Base-by-base conservation (phyloP, 2,797 vertebrate genomes). In the Heterohyrax brucei region DNA sequence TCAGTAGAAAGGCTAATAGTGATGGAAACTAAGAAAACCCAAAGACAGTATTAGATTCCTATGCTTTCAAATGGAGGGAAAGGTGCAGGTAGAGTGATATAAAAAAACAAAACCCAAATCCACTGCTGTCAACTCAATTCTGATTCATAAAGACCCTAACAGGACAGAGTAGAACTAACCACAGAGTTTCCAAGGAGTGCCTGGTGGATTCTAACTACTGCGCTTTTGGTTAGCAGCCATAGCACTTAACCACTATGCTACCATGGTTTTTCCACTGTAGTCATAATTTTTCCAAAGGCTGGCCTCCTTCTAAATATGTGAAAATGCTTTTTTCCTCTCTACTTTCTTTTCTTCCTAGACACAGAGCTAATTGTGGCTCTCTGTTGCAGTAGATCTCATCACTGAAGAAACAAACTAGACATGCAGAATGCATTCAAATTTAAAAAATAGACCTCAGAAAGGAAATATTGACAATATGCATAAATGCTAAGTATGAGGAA, bases 401-500 rank as follows among this genome's bases (percentile, higher is more conserved):
- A 22, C n/a, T 97, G 96, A 95, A 97, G 96, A 96, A 24, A 13
- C 22, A 7, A 44, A 75, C 75, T 86, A 93, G 91, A 97, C 89
- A 97, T 91, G 94, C 94, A 96, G 95, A 97, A 96, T 89, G 96
- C 97, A 98, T 96, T 98, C 96, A 98, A 97, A 98, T 98, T 93
- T 97, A 94, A 98, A 97, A 98, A 98, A 96, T 91, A 98, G 97
- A 98, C 93, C 97, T 97, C 91, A 44, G 97, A 97, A 97, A 97
- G 93, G 97, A 98, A 98, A 98, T 98, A 98, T 97, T 98, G 97
- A 98, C 97, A 98, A 98, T 95, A 98, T 98, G 97, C 33, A 62
- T 98, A 98, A 98, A 98, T 95, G 95, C 96, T 97, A 98, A 98
- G 96, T 97, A 97, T 97, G 97, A 97, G 97, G 97, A 98, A 98